Evolutionary conservation across 2,113 vertebrate genomes (phyloP).

Genomic region (Paralichthys olivaceus): DNA sequence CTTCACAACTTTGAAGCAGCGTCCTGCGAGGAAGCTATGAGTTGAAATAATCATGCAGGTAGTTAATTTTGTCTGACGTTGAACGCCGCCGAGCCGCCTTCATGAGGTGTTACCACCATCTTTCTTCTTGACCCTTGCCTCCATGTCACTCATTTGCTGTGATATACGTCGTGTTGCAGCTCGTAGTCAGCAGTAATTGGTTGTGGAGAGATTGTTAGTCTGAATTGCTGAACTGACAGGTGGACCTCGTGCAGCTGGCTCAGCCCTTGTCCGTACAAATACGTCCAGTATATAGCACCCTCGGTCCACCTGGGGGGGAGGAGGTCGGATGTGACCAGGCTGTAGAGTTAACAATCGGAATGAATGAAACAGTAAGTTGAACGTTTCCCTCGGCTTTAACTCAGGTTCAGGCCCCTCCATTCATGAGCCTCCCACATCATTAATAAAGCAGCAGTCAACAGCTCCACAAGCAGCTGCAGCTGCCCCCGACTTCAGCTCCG

Average conservation of each 20-base stretch:
- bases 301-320: background rate
- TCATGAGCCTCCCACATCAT: slow-evolving; percentile 72
- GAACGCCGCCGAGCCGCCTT: slow-evolving; percentile 6
- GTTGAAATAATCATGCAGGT: background rate
- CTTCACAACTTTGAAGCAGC: background rate
- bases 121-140: background rate
- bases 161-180: slow-evolving; percentile 50
- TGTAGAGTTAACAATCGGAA: slow-evolving; percentile 13
- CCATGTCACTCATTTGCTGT: slow-evolving; percentile 8
- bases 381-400: slow-evolving; percentile 62
- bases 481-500: background rate
- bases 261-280: slow-evolving; percentile 1
- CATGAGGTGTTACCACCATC: slow-evolving; percentile 8
- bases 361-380: slow-evolving; percentile 51
- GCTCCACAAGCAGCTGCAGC: slow-evolving; percentile 56
- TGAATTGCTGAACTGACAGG: slow-evolving; percentile 49
- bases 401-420: slow-evolving; percentile 30
- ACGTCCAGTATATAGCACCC: slow-evolving; percentile 15
- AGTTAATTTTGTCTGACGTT: background rate
- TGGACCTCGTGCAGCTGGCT: slow-evolving; percentile 54
- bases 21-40: background rate
- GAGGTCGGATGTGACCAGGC: background rate
- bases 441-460: slow-evolving; percentile 71
- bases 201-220: slow-evolving; percentile 37
- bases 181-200: slow-evolving; percentile 49